Conservation (phyloP, 2,888 invertebrate species). For the Sabatieria punctata region DNA sequence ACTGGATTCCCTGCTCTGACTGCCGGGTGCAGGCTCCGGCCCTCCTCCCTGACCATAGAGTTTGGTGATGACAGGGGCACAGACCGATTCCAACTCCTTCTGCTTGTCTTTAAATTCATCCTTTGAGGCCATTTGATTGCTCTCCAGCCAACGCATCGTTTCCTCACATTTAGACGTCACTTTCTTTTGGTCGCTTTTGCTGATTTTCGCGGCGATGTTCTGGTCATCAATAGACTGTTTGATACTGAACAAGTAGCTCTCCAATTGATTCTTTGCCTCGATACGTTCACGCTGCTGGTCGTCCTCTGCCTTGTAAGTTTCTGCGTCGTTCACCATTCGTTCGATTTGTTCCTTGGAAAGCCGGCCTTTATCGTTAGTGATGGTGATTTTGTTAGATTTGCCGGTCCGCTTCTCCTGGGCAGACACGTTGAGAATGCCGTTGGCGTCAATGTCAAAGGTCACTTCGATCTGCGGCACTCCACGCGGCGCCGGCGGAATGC, state of each 20-base stretch:
- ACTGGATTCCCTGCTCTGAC: too few relatives aligned
- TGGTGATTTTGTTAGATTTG: conserved; percentile 45
- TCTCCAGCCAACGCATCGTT: conserved; percentile 53
- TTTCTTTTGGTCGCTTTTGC: conserved; percentile 58
- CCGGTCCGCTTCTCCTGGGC: conserved; percentile 61
- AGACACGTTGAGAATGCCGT: conserved; percentile 87
- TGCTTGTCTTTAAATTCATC: conserved; percentile 73
- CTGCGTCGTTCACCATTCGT: conserved; percentile 65
- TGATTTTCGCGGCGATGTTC: conserved; percentile 52
- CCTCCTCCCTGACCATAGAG: too few relatives aligned
- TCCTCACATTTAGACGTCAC: conserved; percentile 74
- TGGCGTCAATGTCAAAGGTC: conserved; percentile 46
- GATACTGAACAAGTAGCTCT: conserved; percentile 84
- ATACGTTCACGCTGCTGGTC: conserved; percentile 42
- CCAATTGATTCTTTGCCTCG: conserved; percentile 63
- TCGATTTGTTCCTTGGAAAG: conserved; percentile 69
- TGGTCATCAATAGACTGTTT: conserved; percentile 78
- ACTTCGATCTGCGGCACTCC: conserved; percentile 58
- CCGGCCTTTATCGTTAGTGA: conserved; percentile 62
- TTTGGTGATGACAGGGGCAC: too few relatives aligned
- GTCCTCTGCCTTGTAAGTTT: conserved; percentile 60
- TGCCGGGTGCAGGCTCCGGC: too few relatives aligned
- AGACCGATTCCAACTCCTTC: too few relatives aligned
- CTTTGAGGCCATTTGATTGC: conserved; percentile 59
- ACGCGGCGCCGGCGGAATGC: conserved; percentile 81